phyloP scores from a whole-genome alignment of 2,888 invertebrate genomes.

The Drosophila neonasuta region DNA sequence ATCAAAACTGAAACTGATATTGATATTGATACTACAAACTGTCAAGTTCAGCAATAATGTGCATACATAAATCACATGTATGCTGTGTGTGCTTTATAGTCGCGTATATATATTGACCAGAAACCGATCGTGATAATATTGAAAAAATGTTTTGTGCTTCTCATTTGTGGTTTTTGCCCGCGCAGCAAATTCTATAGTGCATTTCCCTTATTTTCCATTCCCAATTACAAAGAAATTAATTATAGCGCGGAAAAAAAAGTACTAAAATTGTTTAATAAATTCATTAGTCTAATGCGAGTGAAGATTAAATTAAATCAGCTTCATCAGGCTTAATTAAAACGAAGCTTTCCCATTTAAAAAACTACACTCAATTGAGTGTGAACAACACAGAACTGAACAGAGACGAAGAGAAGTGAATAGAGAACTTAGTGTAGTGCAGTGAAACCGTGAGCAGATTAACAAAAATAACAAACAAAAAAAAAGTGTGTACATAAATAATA shows the following conservation, averaged over 20 bases:
- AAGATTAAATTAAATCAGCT: constrained; percentile 76
- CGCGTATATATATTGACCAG: not conserved
- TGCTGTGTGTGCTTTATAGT: too few relatives aligned
- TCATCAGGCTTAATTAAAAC: constrained; percentile 74
- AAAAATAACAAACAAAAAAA: constrained; percentile 7
- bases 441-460: constrained; percentile 19
- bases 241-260: constrained; percentile 9
- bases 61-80: constrained; percentile 4
- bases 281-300: constrained; percentile 68
- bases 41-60: constrained; percentile 7
- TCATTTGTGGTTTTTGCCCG: constrained; percentile 22
- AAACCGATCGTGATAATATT: constrained; percentile 7
- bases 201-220: not conserved
- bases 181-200: constrained; percentile 8
- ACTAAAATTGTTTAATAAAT: constrained; percentile 60
- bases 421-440: constrained; percentile 16
- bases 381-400: constrained; percentile 16
- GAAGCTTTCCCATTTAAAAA: constrained; percentile 71
- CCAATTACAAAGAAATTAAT: constrained; percentile 22
- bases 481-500: constrained; percentile 28
- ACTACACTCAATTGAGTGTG: constrained; percentile 71
- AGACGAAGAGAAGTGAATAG: not conserved
- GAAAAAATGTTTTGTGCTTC: constrained; percentile 8
- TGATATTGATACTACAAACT: not conserved
- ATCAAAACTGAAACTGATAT: constrained; percentile 23